These are phyloP conservation scores for Argyrosomus regius DNA, from an alignment of 2,797 vertebrate genomes.

Conservation along the genomic window DNA sequence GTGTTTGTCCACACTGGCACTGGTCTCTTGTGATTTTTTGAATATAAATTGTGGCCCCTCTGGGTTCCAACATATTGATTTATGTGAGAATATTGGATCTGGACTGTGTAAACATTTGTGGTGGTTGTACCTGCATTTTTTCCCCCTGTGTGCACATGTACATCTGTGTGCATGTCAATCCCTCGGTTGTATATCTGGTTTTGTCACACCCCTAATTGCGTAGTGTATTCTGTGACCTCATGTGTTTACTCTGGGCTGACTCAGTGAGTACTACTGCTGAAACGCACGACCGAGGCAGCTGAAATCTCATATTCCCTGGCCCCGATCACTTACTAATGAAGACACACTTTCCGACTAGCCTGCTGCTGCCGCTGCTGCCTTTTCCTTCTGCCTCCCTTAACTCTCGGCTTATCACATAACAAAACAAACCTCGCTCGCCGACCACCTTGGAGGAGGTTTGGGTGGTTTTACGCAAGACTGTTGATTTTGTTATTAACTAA, in stretches of 20 bases:
- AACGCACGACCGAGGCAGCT: slow-evolving; percentile 64
- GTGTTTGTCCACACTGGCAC: slow-evolving; percentile 49
- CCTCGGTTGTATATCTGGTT: slow-evolving; percentile 69
- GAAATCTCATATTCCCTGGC: slow-evolving; percentile 74
- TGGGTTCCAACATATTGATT: slow-evolving; percentile 55
- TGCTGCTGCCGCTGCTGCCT: slow-evolving; percentile 43
- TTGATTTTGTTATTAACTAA: slow-evolving; percentile 36
- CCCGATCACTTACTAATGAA: slow-evolving; percentile 73
- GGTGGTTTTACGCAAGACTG: slow-evolving; percentile 45
- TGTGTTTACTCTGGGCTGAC: slow-evolving; percentile 79
- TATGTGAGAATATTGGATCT: slow-evolving; percentile 55
- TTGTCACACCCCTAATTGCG: slow-evolving; percentile 75
- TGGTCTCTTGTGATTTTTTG: slow-evolving; percentile 32
- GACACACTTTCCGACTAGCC: slow-evolving; percentile 65
- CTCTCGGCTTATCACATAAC: slow-evolving; percentile 75
- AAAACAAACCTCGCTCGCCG: slow-evolving; percentile 72
- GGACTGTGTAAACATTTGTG: slow-evolving; percentile 58
- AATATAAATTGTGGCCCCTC: slow-evolving; percentile 20
- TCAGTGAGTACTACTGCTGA: slow-evolving; percentile 75
- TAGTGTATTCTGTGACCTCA: slow-evolving; percentile 79
- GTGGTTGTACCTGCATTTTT: slow-evolving; percentile 32
- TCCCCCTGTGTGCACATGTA: slow-evolving; percentile 15
- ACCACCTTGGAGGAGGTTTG: slow-evolving; percentile 70
- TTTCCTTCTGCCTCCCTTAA: slow-evolving; percentile 56
- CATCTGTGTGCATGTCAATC: slow-evolving; percentile 43